Percentiles rank a stretch among this genome's conserved stretches.
Evolutionary conservation across 1,140 invertebrate genomes (phyloP).

Genomic region (Myzus persicae): DNA sequence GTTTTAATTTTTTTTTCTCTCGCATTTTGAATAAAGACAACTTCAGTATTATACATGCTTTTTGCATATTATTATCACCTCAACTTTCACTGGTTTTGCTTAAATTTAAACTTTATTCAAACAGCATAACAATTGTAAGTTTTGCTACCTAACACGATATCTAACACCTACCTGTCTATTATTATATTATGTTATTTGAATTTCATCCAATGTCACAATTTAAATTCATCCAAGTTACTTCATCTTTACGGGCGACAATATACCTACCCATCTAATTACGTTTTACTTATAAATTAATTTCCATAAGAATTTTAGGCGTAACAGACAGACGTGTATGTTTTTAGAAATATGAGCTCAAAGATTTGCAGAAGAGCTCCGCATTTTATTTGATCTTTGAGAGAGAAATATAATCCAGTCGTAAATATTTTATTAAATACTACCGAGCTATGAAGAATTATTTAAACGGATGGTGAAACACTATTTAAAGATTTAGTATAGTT

Average conservation of each 20-base stretch:
- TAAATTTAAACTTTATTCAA: not conserved
- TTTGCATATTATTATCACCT: not conserved
- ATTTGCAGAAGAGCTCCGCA: not conserved
- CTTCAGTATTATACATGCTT: not conserved
- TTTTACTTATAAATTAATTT: not conserved
- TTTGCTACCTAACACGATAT: not conserved
- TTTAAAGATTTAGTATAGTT: not conserved
- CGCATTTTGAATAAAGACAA: not conserved
- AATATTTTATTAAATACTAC: not conserved
- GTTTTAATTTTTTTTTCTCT: not conserved
- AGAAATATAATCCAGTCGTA: not conserved
- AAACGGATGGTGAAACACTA: not conserved
- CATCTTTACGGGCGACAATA: not conserved
- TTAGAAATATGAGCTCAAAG: not conserved
- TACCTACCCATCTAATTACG: not conserved
- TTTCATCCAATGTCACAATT: not conserved
- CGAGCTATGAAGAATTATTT: not conserved
- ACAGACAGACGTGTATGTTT: not conserved
- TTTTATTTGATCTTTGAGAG: not conserved
- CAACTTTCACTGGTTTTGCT: not conserved
- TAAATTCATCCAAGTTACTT: conserved; percentile 5
- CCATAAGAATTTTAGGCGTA: not conserved
- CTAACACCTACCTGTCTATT: not conserved
- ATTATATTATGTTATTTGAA: not conserved
- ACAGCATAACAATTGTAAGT: not conserved